Conservation (phyloP, 2,113 vertebrate genomes). For the Strix uralensis region DNA sequence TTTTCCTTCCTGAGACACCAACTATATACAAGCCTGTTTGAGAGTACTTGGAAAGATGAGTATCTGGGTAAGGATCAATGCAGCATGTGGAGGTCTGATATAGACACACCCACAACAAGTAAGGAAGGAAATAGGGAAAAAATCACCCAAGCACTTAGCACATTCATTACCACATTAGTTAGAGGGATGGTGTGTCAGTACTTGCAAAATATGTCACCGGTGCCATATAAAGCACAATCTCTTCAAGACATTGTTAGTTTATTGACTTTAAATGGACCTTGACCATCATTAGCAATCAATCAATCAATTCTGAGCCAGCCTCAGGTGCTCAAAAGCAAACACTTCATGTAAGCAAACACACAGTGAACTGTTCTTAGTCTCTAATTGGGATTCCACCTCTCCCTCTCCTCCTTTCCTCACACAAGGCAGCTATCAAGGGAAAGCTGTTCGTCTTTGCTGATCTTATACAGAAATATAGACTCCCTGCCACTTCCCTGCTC, state of each 20-base stretch:
- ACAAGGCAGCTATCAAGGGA: not conserved
- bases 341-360: not conserved
- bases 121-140: not conserved
- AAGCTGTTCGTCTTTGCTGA: not conserved
- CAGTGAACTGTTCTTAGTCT: not conserved
- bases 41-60: not conserved
- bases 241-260: not conserved
- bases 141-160: not conserved
- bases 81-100: not conserved
- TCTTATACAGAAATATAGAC: not conserved
- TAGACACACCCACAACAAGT: not conserved
- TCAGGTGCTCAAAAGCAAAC: not conserved
- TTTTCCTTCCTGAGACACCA: not conserved
- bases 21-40: not conserved
- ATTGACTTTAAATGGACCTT: conserved; percentile 7
- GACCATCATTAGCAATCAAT: not conserved
- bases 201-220: not conserved
- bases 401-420: not conserved
- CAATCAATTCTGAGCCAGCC: not conserved
- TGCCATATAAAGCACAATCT: not conserved
- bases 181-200: not conserved
- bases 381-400: not conserved
- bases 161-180: not conserved
- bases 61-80: not conserved
- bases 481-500: not conserved